Evolutionary conservation across 2,888 invertebrate genomes (phyloP), one percentile per base, ranked within the genome.

Genomic region (Xanthorhoe designata): DNA sequence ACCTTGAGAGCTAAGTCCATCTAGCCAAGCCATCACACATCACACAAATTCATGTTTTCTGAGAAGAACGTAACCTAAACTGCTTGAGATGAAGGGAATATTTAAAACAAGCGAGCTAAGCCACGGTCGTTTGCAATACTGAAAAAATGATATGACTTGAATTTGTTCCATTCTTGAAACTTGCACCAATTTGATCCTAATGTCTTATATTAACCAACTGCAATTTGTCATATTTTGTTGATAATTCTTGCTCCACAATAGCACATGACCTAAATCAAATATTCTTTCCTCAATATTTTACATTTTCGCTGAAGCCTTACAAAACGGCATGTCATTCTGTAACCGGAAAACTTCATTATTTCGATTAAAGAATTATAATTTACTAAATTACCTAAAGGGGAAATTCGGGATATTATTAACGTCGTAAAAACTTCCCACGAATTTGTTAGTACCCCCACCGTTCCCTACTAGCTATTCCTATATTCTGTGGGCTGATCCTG

Each of bases 361-460:
- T 42, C 61, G 53, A 50, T 61, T 56, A 52, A 57, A 64, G 50
- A 49, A 64, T 63, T 57, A 49, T 35, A 56, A 57, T 63, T 54
- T 62, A 42, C 29, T 2, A 19, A 66, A 66, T 66, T 55, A 52
- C 62, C 45, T 38, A 2, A 8, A 18, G 55, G 53, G 60, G 53
- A 61, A 61, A 45, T 64, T 50, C 56, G 35, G 64, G 61, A 64
- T 50, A 61, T 64, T 68, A 68, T 61, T 60, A 50, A 15, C 5
- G 19, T 58, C 64, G 58, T 68, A 68, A 68, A 68, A 68, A 58
- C 6, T 19, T 53, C 50, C 50, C 24, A 57, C 52, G n/a, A 49
- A 52, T 45, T 61, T 47, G 51, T 65, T 38, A 51, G 19, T 51
- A 56, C 42, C 13, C 38, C 50, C 38, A 32, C 51, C n/a, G 17